Evolutionary conservation across 2,888 invertebrate species (phyloP).

Genomic region (Lasioglossum oenotherae): DNA sequence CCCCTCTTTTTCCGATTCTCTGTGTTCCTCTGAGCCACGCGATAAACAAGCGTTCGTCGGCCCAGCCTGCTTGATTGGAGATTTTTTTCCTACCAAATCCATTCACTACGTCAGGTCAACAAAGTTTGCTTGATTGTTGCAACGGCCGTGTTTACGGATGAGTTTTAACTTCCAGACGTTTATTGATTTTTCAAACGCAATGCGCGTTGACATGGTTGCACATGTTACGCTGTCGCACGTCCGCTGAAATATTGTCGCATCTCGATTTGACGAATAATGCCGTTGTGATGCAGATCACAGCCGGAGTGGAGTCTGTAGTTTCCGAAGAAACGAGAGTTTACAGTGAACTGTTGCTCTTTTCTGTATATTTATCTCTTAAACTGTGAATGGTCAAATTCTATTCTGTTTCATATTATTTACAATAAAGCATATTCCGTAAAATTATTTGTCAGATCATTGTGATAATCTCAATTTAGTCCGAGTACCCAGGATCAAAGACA

Average conservation of each 20-base stretch:
- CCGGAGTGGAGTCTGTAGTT: background rate
- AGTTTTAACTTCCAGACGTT: conserved; percentile 14
- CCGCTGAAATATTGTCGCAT: background rate
- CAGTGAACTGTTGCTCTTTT: background rate
- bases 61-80: conserved; percentile 47
- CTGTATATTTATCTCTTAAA: background rate
- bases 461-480: too few relatives aligned
- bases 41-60: conserved; percentile 44
- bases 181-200: background rate
- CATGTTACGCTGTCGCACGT: background rate
- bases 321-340: background rate
- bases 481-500: background rate
- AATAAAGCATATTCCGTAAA: too few relatives aligned
- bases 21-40: conserved; percentile 28
- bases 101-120: conserved; percentile 46
- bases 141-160: conserved; percentile 24
- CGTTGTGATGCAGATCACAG: background rate
- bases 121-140: conserved; percentile 44
- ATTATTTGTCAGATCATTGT: too few relatives aligned
- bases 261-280: background rate
- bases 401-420: too few relatives aligned
- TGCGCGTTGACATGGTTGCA: background rate
- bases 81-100: conserved; percentile 11
- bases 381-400: background rate
- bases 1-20: background rate